Percentiles rank a stretch among this genome's conserved stretches.
phyloP scores from a whole-genome alignment of 2,113 vertebrate species.

The Psettodes erumei region DNA sequence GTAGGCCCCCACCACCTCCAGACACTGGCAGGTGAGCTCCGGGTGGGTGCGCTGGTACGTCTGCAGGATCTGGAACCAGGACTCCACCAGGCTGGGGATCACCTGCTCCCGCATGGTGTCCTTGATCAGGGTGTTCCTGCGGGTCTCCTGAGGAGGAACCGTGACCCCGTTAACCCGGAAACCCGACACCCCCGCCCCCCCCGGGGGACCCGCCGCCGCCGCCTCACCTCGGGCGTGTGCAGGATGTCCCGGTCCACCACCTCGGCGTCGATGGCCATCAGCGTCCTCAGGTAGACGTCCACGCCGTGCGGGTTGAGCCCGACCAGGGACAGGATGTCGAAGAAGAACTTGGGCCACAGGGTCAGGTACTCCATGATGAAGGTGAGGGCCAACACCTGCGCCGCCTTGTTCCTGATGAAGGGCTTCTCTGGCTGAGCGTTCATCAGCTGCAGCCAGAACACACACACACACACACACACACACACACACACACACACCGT shows the following conservation, averaged over 20 bases:
- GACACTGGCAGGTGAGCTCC: slow-evolving; percentile 97
- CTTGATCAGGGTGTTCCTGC: slow-evolving; percentile 96
- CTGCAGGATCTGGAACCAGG: slow-evolving; percentile 98
- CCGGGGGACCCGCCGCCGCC: no score
- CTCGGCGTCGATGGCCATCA: slow-evolving; percentile 98
- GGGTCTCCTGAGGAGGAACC: slow-evolving; percentile 86
- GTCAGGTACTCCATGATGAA: slow-evolving; percentile 96
- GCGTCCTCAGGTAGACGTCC: slow-evolving; percentile 94
- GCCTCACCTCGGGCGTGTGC: slow-evolving; percentile 91
- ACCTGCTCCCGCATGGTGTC: slow-evolving; percentile 96
- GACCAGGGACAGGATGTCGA: slow-evolving; percentile 93
- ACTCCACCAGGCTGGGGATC: slow-evolving; percentile 97
- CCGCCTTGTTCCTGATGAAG: slow-evolving; percentile 98
- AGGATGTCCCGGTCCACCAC: slow-evolving; percentile 95
- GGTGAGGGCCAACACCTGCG: slow-evolving; percentile 96
- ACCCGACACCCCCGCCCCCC: no score
- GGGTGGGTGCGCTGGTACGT: slow-evolving; percentile 94
- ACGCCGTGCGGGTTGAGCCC: slow-evolving; percentile 93
- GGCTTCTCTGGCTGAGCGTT: slow-evolving; percentile 92
- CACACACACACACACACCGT: no score
- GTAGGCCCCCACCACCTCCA: slow-evolving; percentile 97
- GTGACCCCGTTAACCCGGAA: no score
- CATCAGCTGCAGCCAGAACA: slow-evolving; percentile 88
- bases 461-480: no score
- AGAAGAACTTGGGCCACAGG: slow-evolving; percentile 98